Evolutionary conservation across 1,140 invertebrate genomes (phyloP).

Genomic region (Drosophila quadrilineata): DNA sequence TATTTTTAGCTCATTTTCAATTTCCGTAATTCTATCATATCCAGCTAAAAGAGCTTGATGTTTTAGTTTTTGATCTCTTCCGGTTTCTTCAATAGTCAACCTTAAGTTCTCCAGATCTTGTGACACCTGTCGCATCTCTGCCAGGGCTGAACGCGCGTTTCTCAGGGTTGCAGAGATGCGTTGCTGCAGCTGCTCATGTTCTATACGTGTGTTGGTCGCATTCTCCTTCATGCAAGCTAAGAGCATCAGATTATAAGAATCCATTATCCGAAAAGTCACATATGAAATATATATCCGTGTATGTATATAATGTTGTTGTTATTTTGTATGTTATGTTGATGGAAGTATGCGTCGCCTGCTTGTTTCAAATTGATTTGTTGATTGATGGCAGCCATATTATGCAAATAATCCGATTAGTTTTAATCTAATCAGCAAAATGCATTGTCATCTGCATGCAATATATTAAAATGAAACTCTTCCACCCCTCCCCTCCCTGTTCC

Average conservation of each 20-base stretch:
- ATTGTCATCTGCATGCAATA: constrained; percentile 41
- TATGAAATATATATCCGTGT: too few relatives aligned
- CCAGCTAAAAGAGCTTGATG: too few relatives aligned
- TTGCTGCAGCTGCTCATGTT: constrained; percentile 20
- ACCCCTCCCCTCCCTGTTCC: background rate
- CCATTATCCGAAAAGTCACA: constrained; percentile 18
- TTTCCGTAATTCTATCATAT: too few relatives aligned
- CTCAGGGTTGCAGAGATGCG: constrained; percentile 33
- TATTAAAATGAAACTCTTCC: constrained; percentile 23
- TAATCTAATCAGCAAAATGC: background rate
- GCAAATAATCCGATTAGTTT: constrained; percentile 56
- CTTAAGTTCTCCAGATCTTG: too few relatives aligned
- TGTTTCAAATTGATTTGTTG: constrained; percentile 1
- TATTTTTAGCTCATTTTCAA: too few relatives aligned
- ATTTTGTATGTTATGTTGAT: background rate
- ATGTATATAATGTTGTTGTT: background rate
- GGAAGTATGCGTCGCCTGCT: constrained; percentile 13
- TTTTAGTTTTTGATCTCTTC: too few relatives aligned
- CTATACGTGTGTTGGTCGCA: constrained; percentile 31
- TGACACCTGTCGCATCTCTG: too few relatives aligned
- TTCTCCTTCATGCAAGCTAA: constrained; percentile 50
- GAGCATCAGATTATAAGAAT: constrained; percentile 9
- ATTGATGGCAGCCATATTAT: constrained; percentile 51
- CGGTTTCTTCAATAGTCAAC: constrained; percentile 37
- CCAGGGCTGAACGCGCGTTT: too few relatives aligned